Evolutionary conservation across 2,797 vertebrate species (phyloP).

Genomic region (Garrulus glandarius): DNA sequence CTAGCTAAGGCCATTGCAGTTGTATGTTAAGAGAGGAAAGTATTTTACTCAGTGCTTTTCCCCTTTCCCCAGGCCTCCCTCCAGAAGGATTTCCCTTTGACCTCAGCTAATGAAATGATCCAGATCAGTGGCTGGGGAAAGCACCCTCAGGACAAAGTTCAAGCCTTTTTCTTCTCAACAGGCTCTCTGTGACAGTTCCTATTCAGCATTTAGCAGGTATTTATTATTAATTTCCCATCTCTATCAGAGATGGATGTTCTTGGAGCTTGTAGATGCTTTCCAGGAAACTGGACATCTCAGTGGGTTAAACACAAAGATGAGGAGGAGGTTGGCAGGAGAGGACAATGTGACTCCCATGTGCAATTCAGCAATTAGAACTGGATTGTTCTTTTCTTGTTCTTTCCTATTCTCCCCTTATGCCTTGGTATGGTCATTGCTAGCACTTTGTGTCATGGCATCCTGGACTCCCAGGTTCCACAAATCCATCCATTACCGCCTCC

Average conservation of each 20-base stretch:
- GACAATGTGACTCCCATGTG: not conserved
- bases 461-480: not conserved
- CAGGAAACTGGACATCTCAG: not conserved
- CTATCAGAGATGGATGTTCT: not conserved
- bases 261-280: not conserved
- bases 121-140: not conserved
- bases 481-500: not conserved
- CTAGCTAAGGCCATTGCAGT: not conserved
- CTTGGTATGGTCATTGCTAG: not conserved
- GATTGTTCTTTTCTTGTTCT: not conserved
- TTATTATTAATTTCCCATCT: not conserved
- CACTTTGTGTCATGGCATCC: not conserved
- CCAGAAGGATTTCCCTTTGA: not conserved
- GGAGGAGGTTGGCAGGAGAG: not conserved
- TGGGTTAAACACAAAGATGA: not conserved
- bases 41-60: not conserved
- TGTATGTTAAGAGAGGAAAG: not conserved
- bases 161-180: not conserved
- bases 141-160: constrained; percentile 6
- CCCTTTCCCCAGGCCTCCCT: not conserved
- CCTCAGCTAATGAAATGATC: not conserved
- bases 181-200: not conserved
- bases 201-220: not conserved
- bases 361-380: not conserved
- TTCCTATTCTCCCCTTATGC: not conserved